A percentile compares a stretch with the other conserved stretches of the same genome.
These are phyloP conservation scores for Dastarcus helophoroides DNA, from an alignment of 2,888 invertebrate species.

Conservation along the genomic window DNA sequence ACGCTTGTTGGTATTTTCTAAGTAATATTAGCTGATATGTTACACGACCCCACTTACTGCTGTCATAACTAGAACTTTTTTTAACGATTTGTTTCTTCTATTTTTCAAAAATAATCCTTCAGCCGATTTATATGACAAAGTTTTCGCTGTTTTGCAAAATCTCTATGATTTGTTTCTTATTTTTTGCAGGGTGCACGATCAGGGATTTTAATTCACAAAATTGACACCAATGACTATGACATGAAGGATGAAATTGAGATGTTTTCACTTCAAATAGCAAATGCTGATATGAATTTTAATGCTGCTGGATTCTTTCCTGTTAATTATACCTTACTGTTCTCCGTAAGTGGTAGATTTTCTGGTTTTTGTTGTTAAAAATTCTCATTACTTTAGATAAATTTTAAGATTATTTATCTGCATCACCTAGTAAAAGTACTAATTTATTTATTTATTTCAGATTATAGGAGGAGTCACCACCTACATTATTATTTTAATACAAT, in stretches of 20 bases:
- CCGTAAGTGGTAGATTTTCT: too few species aligned
- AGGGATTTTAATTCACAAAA: slow-evolving; percentile 25
- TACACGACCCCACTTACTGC: too few species aligned
- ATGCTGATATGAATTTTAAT: slow-evolving; percentile 27
- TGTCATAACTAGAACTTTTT: too few species aligned
- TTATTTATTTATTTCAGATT: slow-evolving; percentile 20
- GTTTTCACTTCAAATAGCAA: slow-evolving; percentile 30
- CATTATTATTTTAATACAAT: slow-evolving; percentile 28
- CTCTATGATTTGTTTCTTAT: neutral
- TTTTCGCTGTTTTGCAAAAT: too few species aligned
- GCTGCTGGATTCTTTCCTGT: slow-evolving; percentile 30
- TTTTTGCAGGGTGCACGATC: slow-evolving; percentile 24
- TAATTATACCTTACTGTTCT: slow-evolving; percentile 26
- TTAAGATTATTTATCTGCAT: neutral
- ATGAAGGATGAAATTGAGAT: slow-evolving; percentile 28
- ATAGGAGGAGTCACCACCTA: slow-evolving; percentile 28
- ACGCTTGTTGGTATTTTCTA: too few species aligned
- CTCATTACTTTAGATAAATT: too few species aligned
- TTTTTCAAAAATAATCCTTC: too few species aligned
- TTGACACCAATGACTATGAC: slow-evolving; percentile 25
- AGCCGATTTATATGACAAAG: too few species aligned
- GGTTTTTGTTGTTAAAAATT: neutral
- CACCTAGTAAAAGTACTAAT: neutral
- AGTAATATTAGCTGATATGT: too few species aligned
- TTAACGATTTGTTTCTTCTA: too few species aligned